Base-by-base conservation (phyloP, 2,797 vertebrate species). In the Ataeniobius toweri region DNA sequence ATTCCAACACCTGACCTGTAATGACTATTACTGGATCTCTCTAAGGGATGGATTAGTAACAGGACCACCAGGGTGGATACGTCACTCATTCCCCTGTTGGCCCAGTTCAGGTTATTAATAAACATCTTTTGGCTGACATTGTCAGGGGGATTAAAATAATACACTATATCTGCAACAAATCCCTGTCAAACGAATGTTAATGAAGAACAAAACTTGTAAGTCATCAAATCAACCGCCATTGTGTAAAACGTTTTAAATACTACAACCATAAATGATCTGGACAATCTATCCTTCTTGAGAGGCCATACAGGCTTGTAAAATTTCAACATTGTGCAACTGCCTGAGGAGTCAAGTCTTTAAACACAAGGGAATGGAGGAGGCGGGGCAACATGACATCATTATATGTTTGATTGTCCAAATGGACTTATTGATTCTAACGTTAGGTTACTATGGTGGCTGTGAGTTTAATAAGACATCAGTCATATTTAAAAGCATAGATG, bases 51-150 rank as follows among this genome's bases (percentile, higher is more conserved):
- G 82, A 89, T 55, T 7, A 77, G 74, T 76, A 79, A 87, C 48
- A 77, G 56, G 67, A 83, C 56, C 51, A 65, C 55, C 16, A 53
- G 73, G 79, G 31, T 81, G 83, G 77, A 86, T 90, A 90, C 92
- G 89, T 78, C 74, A 89, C 89, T 85, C 85, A 89, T 92, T 89
- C 75, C 83, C 82, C 73, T 79, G 75, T 75, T 61, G 82, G 85
- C 87, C 82, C 81, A 84, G 55, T 71, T 20, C n/a, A 73, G 77
- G 90, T 92, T 95, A 96, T 94, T 94, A 93, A 95, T 96, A 95
- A 91, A 88, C 74, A 84, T 92, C 90, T 92, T 90, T 91, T 95
- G 93, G 92, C 93, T 95, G 95, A 95, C 93, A 95, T 95, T 94
- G 94, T 94, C 89, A 79, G 6, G 28, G 26, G 92, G 91, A 95